Evolutionary conservation across 2,797 vertebrate genomes (phyloP).

Genomic region (Semotilus atromaculatus): DNA sequence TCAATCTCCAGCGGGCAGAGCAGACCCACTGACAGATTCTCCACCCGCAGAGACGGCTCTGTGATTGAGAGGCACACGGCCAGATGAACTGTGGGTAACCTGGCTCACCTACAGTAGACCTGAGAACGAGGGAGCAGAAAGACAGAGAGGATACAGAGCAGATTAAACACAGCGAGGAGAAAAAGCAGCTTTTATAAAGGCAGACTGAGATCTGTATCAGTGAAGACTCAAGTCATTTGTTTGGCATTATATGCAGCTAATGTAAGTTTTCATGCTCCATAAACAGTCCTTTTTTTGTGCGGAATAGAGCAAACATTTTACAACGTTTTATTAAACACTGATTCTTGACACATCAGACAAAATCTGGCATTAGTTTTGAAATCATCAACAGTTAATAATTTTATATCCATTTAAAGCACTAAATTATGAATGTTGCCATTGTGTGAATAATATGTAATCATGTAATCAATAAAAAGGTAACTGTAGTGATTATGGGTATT

Average conservation of each 20-base stretch:
- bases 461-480: too few species aligned
- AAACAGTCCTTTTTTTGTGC: background rate
- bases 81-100: constrained; percentile 59
- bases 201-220: background rate
- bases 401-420: too few species aligned
- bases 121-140: constrained; percentile 28
- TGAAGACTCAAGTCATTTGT: background rate
- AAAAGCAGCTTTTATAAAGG: background rate
- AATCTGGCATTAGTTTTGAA: background rate
- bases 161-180: background rate
- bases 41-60: constrained; percentile 39
- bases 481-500: background rate
- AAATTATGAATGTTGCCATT: too few species aligned
- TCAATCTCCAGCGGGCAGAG: constrained; percentile 58
- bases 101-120: constrained; percentile 40
- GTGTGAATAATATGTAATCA: too few species aligned
- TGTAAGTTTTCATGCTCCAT: background rate
- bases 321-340: background rate
- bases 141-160: background rate
- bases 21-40: constrained; percentile 56
- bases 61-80: constrained; percentile 57
- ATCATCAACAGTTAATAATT: background rate
- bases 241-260: background rate
- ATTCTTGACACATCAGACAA: background rate
- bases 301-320: background rate